Percentiles rank a stretch among this genome's conserved stretches.
phyloP scores from a whole-genome alignment of 2,113 vertebrate species.

The Pterocles orientalis region DNA sequence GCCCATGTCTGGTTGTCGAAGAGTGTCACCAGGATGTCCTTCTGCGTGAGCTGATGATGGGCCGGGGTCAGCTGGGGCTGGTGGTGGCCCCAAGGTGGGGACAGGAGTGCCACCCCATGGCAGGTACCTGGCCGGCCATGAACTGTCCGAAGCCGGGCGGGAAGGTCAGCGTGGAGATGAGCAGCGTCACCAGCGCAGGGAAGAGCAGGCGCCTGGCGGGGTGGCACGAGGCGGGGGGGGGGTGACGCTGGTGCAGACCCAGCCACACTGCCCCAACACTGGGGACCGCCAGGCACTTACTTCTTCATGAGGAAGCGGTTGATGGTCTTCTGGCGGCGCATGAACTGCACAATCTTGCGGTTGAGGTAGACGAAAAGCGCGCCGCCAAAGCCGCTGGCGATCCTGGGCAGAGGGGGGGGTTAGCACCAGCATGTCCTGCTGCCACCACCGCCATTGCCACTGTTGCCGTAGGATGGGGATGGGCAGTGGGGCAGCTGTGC shows the following conservation, averaged over 20 bases:
- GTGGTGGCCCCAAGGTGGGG: neutral
- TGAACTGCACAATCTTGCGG: constrained; percentile 95
- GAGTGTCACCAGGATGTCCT: constrained; percentile 92
- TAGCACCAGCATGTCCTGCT: neutral
- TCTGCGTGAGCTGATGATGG: constrained; percentile 89
- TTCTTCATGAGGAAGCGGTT: constrained; percentile 99
- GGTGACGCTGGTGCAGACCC: neutral
- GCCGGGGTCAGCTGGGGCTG: neutral
- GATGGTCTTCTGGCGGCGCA: constrained; percentile 96
- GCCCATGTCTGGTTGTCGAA: constrained; percentile 96
- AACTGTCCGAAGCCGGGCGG: constrained; percentile 96
- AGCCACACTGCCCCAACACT: rapidly evolving
- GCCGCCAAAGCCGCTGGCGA: constrained; percentile 93
- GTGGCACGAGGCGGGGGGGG: neutral
- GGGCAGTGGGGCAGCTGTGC: rapidly evolving
- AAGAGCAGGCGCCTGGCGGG: constrained; percentile 87
- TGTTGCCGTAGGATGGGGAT: too few relatives aligned
- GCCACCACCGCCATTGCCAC: neutral
- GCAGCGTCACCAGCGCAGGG: constrained; percentile 90
- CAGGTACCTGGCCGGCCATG: constrained; percentile 92
- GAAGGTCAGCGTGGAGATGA: constrained; percentile 92
- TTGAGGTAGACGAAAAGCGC: constrained; percentile 96
- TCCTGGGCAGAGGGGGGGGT: constrained; percentile 71
- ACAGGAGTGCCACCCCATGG: rapidly evolving
- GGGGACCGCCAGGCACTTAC: constrained; percentile 71